These are phyloP conservation scores for Rugalucina vietnamica DNA, from an alignment of 2,888 invertebrate genomes.

Conservation along the genomic window DNA sequence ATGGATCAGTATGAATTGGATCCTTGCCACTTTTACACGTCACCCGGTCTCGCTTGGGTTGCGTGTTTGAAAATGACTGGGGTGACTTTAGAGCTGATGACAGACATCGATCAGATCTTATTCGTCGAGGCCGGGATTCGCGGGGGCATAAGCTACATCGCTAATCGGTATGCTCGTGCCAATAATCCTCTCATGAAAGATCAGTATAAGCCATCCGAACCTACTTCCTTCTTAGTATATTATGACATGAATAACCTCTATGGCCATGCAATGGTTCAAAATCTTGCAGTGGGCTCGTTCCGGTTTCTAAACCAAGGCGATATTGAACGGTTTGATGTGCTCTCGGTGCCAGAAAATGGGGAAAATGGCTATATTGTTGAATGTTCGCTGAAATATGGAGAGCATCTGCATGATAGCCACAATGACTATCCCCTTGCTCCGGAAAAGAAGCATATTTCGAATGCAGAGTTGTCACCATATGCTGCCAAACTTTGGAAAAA, in stretches of 20 bases:
- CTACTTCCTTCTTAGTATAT: constrained; percentile 47
- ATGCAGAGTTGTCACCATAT: background rate
- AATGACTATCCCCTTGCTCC: background rate
- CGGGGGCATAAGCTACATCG: constrained; percentile 44
- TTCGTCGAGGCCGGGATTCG: constrained; percentile 25
- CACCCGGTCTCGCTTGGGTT: constrained; percentile 44
- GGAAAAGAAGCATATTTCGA: background rate
- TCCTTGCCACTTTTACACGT: constrained; percentile 47
- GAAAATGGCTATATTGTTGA: background rate
- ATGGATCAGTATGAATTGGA: constrained; percentile 43
- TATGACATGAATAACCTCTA: constrained; percentile 42
- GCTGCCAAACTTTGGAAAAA: background rate
- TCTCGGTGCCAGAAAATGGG: background rate
- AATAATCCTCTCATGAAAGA: constrained; percentile 46
- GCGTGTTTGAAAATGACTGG: constrained; percentile 37
- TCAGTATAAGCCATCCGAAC: constrained; percentile 48
- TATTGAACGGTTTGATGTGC: background rate
- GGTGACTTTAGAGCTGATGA: constrained; percentile 38
- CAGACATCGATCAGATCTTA: constrained; percentile 38
- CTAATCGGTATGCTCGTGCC: too few relatives aligned
- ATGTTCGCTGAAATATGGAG: background rate
- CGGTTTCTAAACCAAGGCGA: constrained; percentile 51
- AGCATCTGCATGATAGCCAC: background rate
- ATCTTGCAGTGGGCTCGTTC: constrained; percentile 69
- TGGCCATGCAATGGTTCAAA: constrained; percentile 67